Percentiles rank a stretch among this genome's conserved stretches.
These are phyloP conservation scores for Rana temporaria DNA, from an alignment of 2,113 vertebrate genomes.

Conservation along the genomic window DNA sequence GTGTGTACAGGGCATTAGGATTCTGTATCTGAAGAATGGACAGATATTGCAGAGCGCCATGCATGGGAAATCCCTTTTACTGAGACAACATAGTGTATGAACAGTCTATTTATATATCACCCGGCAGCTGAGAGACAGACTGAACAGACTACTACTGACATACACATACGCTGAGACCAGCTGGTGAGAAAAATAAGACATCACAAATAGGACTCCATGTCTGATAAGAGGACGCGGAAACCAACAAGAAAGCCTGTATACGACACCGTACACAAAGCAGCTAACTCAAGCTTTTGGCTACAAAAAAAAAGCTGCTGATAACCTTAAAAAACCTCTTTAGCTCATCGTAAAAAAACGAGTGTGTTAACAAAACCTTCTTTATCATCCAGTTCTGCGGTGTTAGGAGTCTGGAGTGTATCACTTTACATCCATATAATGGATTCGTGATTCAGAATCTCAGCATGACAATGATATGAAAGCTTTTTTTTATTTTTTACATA, in stretches of 20 bases:
- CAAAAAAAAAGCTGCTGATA: neutral
- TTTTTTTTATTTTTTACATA: neutral
- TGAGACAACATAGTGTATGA: constrained; percentile 8
- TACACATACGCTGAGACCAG: constrained; percentile 9
- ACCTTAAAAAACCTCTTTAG: constrained; percentile 29
- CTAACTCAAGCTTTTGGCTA: too few species aligned
- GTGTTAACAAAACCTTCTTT: constrained; percentile 1
- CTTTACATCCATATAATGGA: constrained; percentile 16
- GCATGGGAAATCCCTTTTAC: constrained; percentile 4
- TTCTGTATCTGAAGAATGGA: neutral
- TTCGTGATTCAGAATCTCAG: constrained; percentile 19
- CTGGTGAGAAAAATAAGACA: constrained; percentile 33
- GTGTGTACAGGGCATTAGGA: too few species aligned
- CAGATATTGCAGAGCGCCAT: constrained; percentile 4
- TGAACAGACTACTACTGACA: constrained; percentile 1
- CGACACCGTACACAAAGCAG: neutral
- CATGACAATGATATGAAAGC: constrained; percentile 13
- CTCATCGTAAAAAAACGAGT: neutral
- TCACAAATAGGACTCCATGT: neutral
- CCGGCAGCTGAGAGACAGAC: constrained; percentile 28
- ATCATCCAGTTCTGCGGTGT: neutral
- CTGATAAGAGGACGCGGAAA: neutral
- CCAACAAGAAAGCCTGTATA: too few species aligned
- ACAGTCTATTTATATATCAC: constrained; percentile 14
- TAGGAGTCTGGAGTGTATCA: constrained; percentile 15